A percentile compares a stretch with the other conserved stretches of the same genome.
Evolutionary conservation across 2,888 invertebrate genomes (phyloP).

Genomic region (Drosophila anceps): DNA sequence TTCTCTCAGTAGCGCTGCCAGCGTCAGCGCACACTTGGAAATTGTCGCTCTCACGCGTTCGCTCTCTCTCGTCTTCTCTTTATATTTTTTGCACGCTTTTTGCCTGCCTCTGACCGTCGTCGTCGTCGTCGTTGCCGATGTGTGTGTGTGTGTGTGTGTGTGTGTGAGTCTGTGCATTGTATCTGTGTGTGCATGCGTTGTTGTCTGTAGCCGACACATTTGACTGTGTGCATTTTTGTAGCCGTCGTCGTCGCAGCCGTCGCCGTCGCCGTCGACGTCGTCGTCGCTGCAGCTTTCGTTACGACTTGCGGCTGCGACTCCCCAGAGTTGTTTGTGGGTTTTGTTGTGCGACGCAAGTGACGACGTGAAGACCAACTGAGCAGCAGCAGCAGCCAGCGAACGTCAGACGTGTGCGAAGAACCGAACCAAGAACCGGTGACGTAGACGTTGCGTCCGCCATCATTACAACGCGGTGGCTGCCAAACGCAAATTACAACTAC

Average conservation of each 20-base stretch:
- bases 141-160: constrained; percentile 17
- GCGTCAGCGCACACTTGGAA: constrained; percentile 42
- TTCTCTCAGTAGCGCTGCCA: constrained; percentile 45
- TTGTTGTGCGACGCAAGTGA: constrained; percentile 84
- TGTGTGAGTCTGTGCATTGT: constrained; percentile 46
- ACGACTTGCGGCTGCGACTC: constrained; percentile 70
- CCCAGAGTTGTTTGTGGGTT: constrained; percentile 77
- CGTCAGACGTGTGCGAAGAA: constrained; percentile 82
- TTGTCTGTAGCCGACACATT: constrained; percentile 47
- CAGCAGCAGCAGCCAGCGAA: constrained; percentile 61
- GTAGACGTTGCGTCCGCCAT: constrained; percentile 86
- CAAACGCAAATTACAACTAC: constrained; percentile 64
- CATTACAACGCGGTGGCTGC: constrained; percentile 85
- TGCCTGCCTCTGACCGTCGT: constrained; percentile 47
- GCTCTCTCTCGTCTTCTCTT: constrained; percentile 17
- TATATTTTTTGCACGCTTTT: constrained; percentile 68
- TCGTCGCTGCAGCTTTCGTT: constrained; percentile 70
- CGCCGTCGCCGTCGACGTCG: constrained; percentile 41
- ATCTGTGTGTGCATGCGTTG: constrained; percentile 63
- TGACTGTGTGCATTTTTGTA: constrained; percentile 76
- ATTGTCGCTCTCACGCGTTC: constrained; percentile 43
- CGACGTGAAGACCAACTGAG: constrained; percentile 81
- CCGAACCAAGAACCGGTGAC: constrained; percentile 85
- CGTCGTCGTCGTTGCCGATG: background rate
- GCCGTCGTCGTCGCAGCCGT: constrained; percentile 45